Evolutionary conservation across 2,113 vertebrate species (phyloP).

Genomic region (Pogonocichla stellata): DNA sequence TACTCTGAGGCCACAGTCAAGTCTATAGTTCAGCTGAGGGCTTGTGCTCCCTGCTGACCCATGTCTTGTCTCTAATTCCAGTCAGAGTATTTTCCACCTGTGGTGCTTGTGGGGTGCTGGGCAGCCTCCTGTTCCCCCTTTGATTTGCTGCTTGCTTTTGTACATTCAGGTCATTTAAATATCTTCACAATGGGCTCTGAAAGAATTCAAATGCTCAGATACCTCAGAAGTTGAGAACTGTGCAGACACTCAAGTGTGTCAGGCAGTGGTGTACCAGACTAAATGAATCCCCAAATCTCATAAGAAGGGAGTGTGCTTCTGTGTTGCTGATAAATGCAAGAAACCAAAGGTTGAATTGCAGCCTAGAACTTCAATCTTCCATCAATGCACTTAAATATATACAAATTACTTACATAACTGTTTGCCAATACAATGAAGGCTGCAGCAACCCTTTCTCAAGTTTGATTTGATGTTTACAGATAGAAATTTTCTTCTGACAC

Average conservation of each 20-base stretch:
- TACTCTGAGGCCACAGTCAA: background rate
- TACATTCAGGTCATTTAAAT: background rate
- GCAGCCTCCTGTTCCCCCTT: background rate
- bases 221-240: background rate
- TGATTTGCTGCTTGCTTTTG: background rate
- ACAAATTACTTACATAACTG: background rate
- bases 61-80: background rate
- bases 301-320: background rate
- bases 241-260: background rate
- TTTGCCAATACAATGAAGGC: background rate
- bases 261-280: background rate
- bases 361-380: background rate
- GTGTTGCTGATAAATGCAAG: background rate
- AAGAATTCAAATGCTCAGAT: background rate
- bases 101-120: background rate
- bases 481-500: constrained; percentile 12
- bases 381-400: background rate
- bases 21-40: background rate
- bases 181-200: background rate
- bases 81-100: background rate
- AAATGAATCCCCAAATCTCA: background rate
- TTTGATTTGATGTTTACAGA: background rate
- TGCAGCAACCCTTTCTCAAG: background rate
- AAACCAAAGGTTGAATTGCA: background rate
- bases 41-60: background rate